These are phyloP conservation scores for Drosophila testacea DNA, from an alignment of 2,888 invertebrate genomes.

Conservation along the genomic window DNA sequence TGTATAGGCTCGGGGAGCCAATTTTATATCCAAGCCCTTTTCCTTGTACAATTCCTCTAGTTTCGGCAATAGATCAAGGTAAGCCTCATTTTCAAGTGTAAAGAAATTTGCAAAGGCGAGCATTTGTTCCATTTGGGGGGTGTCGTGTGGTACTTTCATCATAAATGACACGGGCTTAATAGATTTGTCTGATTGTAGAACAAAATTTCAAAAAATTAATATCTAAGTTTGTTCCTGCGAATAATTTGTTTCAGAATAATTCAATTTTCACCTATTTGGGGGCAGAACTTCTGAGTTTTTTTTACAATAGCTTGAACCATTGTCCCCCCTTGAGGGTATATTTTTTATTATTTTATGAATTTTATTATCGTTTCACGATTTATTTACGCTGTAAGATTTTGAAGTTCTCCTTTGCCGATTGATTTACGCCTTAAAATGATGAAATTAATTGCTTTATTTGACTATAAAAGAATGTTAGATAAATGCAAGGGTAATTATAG, in stretches of 20 bases:
- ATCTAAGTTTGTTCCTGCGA: no score
- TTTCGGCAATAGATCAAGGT: conserved; percentile 70
- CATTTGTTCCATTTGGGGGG: conserved; percentile 58
- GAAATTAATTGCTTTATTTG: conserved; percentile 4
- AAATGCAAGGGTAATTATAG: not conserved
- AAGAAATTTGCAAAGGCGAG: conserved; percentile 68
- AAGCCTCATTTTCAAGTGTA: conserved; percentile 59
- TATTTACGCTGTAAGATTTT: not conserved
- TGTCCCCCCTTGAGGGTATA: no score
- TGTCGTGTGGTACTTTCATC: conserved; percentile 76
- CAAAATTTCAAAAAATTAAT: no score
- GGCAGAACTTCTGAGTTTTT: no score
- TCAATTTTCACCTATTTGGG: no score
- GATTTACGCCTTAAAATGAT: not conserved
- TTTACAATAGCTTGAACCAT: no score
- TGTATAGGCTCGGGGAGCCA: conserved; percentile 61
- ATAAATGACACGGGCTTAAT: conserved; percentile 62
- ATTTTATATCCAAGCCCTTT: conserved; percentile 52
- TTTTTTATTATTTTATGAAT: no score
- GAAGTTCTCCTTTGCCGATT: not conserved
- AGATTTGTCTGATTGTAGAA: conserved; percentile 54
- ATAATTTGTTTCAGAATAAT: no score
- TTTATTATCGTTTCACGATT: not conserved
- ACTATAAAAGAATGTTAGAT: conserved; percentile 28
- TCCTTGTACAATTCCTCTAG: conserved; percentile 65